These are phyloP conservation scores for Physocephala rufipes DNA, from an alignment of 2,888 invertebrate species.

Conservation along the genomic window DNA sequence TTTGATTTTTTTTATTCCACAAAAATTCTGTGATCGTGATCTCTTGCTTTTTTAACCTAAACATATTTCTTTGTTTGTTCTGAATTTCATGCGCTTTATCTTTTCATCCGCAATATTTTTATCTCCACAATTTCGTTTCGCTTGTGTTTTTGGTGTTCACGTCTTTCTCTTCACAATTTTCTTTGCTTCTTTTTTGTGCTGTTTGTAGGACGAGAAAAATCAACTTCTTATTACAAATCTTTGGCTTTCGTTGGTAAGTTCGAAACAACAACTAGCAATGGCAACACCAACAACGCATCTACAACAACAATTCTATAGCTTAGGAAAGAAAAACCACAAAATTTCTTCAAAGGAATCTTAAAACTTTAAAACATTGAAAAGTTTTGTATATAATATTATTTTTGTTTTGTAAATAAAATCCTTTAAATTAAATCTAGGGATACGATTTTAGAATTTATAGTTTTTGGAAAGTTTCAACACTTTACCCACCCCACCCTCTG, in stretches of 20 bases:
- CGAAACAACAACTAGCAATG: conserved; percentile 65
- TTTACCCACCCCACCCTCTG: too few species aligned
- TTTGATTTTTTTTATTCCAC: not conserved
- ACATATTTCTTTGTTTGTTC: not conserved
- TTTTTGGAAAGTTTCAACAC: too few species aligned
- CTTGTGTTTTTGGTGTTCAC: conserved; percentile 71
- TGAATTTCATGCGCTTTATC: not conserved
- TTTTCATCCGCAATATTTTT: not conserved
- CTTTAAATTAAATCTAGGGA: not conserved
- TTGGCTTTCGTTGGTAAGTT: conserved; percentile 95
- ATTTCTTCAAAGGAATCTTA: not conserved
- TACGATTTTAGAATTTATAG: too few species aligned
- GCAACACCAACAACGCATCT: conserved; percentile 29
- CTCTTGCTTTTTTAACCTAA: not conserved
- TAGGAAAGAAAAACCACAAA: not conserved
- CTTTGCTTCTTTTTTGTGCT: conserved; percentile 51
- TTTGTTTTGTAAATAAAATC: not conserved
- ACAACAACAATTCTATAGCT: not conserved
- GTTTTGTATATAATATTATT: not conserved
- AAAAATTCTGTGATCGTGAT: not conserved
- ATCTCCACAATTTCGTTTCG: conserved; percentile 67
- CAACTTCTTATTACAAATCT: conserved; percentile 94
- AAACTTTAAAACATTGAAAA: not conserved
- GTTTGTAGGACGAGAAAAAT: conserved; percentile 91
- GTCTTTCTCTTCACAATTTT: conserved; percentile 37